A percentile compares a stretch with the other conserved stretches of the same genome.
Evolutionary conservation across 1,140 invertebrate species (phyloP).

Genomic region (Delia radicum): DNA sequence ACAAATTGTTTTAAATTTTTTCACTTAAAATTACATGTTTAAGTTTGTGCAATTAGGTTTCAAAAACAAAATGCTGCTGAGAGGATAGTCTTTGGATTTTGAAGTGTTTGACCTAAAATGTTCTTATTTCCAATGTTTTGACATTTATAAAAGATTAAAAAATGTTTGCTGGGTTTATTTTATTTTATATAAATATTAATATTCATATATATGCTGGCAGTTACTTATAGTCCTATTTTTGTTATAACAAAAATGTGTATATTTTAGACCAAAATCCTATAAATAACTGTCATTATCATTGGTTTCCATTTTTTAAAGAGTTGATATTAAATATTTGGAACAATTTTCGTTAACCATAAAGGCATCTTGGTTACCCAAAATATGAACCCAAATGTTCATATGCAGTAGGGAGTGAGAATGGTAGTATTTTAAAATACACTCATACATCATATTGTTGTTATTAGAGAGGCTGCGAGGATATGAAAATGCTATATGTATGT

Average conservation of each 20-base stretch:
- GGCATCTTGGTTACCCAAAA: background rate
- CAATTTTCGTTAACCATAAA: background rate
- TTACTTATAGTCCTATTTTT: background rate
- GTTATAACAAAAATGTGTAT: background rate
- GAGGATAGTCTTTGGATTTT: no score
- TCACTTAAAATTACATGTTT: no score
- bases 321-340: background rate
- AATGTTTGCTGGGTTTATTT: no score
- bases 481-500: constrained; percentile 18
- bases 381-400: background rate
- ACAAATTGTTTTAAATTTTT: no score
- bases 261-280: background rate
- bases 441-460: constrained; percentile 1
- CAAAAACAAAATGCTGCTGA: no score
- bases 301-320: constrained; percentile 1
- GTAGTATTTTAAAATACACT: background rate
- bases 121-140: no score
- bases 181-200: background rate
- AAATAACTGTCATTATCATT: background rate
- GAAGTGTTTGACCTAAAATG: no score
- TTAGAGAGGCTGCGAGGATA: constrained; percentile 8
- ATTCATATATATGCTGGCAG: background rate
- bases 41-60: no score
- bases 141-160: no score
- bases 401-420: no score